Conservation (phyloP, 2,797 vertebrate genomes). For the Sitta carolinensis region DNA sequence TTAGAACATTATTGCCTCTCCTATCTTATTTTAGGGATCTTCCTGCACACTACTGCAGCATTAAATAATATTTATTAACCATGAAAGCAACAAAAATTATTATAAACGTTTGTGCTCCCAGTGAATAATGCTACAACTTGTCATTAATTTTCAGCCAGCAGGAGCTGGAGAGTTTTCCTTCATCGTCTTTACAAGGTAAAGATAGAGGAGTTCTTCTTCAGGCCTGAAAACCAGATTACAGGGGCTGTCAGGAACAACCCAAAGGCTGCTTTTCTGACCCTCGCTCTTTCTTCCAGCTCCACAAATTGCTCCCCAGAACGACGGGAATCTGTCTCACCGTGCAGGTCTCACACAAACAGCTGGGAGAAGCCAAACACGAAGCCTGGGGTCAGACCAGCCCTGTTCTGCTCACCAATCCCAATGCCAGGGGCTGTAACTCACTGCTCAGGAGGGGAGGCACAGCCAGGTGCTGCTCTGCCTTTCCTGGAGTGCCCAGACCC, state of each 20-base stretch:
- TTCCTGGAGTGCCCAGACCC: background rate
- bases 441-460: background rate
- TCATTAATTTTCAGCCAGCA: conserved; percentile 31
- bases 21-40: background rate
- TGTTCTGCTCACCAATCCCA: background rate
- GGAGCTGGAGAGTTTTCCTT: conserved; percentile 3
- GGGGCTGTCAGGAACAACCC: background rate
- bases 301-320: background rate
- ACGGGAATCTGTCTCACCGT: background rate
- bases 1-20: background rate
- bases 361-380: background rate
- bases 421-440: background rate
- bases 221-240: no score
- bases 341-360: background rate
- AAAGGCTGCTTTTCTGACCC: background rate
- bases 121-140: background rate
- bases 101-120: conserved; percentile 23
- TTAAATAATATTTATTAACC: conserved; percentile 34
- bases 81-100: conserved; percentile 16
- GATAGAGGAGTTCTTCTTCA: background rate
- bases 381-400: background rate
- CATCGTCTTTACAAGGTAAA: background rate
- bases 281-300: background rate
- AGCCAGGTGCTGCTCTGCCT: background rate
- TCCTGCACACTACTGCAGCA: background rate